phyloP scores from a whole-genome alignment of 2,797 vertebrate species.

The Enteromius trimaculatus region DNA sequence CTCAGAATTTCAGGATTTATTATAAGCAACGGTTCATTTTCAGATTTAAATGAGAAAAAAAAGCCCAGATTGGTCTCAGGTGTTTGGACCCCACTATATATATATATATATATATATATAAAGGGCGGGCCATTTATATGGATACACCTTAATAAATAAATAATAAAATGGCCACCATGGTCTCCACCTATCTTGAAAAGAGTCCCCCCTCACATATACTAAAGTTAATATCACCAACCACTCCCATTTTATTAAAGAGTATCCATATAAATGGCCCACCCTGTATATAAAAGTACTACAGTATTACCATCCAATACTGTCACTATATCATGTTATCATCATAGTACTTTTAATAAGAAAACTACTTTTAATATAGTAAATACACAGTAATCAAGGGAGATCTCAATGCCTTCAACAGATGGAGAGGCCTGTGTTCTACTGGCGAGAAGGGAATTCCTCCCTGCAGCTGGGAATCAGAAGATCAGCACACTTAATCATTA shows the following conservation, averaged over 20 bases:
- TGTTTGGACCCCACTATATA: not conserved
- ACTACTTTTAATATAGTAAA: too few relatives aligned
- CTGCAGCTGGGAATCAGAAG: conserved; percentile 66
- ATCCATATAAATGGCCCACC: too few relatives aligned
- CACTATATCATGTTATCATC: not conserved
- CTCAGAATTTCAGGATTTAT: not conserved
- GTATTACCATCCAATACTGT: not conserved
- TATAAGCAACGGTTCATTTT: too few relatives aligned
- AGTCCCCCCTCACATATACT: too few relatives aligned
- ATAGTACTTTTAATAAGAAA: not conserved
- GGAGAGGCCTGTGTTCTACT: conserved; percentile 63
- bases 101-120: too few relatives aligned
- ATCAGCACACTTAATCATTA: conserved; percentile 73
- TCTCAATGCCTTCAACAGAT: conserved; percentile 66
- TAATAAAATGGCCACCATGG: too few relatives aligned
- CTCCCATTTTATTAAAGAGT: too few relatives aligned
- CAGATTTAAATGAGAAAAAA: not conserved
- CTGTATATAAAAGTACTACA: not conserved
- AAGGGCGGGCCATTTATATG: too few relatives aligned
- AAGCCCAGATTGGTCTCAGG: not conserved
- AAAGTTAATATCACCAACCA: too few relatives aligned
- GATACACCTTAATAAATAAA: too few relatives aligned
- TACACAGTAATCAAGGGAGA: conserved; percentile 55
- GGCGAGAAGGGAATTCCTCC: conserved; percentile 60
- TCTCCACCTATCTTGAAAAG: too few relatives aligned